A percentile compares a stretch with the other conserved stretches of the same genome.
Evolutionary conservation across 2,888 invertebrate species (phyloP).

Genomic region (Drosophila histrio): DNA sequence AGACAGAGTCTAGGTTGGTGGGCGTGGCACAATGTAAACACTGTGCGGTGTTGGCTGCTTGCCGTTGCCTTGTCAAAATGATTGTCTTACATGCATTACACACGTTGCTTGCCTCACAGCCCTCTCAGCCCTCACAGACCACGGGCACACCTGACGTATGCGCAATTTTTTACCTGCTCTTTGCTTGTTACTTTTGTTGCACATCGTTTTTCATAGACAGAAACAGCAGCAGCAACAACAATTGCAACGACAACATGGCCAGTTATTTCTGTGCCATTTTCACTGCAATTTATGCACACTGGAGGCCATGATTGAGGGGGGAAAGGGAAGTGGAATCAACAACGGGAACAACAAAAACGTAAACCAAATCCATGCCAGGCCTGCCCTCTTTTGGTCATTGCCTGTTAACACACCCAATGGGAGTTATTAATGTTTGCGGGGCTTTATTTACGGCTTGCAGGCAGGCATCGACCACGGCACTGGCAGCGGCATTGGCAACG

Average conservation of each 20-base stretch:
- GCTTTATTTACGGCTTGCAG: slow-evolving; percentile 70
- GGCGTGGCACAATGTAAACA: slow-evolving; percentile 48
- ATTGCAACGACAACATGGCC: slow-evolving; percentile 34
- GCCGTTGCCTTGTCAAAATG: slow-evolving; percentile 65
- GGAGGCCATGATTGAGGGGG: slow-evolving; percentile 17
- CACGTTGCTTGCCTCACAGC: slow-evolving; percentile 47
- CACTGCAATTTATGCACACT: slow-evolving; percentile 69
- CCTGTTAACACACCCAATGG: slow-evolving; percentile 81
- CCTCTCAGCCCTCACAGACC: slow-evolving; percentile 26
- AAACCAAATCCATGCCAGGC: slow-evolving; percentile 67
- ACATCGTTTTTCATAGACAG: slow-evolving; percentile 73
- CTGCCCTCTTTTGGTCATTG: slow-evolving; percentile 73
- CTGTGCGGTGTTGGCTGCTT: slow-evolving; percentile 10
- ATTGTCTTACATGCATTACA: slow-evolving; percentile 77
- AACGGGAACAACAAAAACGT: slow-evolving; percentile 40
- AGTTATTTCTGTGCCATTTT: slow-evolving; percentile 65
- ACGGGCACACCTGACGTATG: slow-evolving; percentile 70
- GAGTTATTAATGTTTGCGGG: slow-evolving; percentile 79
- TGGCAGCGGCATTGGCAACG: slow-evolving; percentile 9
- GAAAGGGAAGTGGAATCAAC: neutral
- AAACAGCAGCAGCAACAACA: slow-evolving; percentile 26
- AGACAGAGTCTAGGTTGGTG: slow-evolving; percentile 33
- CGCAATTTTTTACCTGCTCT: slow-evolving; percentile 67
- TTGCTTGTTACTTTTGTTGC: slow-evolving; percentile 67
- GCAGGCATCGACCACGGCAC: slow-evolving; percentile 40